Evolutionary conservation across 2,888 invertebrate genomes (phyloP), one percentile per base, ranked within the genome.

Genomic region (Melikaiella ostensackeni): DNA sequence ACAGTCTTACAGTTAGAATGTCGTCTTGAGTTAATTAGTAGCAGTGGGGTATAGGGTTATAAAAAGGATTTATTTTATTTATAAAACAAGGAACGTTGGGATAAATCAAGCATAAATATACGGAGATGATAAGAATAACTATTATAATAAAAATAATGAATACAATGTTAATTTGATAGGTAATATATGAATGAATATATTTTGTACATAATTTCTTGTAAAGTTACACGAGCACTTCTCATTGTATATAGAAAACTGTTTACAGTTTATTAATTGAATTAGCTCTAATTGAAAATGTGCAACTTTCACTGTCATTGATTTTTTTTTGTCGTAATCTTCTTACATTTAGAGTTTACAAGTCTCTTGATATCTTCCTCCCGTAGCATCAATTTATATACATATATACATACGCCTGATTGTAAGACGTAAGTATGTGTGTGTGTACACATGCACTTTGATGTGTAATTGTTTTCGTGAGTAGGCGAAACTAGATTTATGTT

Each of bases 171-270:
- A 89, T 89, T 90, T 90, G 87, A 90, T 89, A 88, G 86, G 86
- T 91, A 90, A 89, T 91, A 90, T 89, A 90, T 89, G 88, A 86
- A 90, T 87, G 85, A 88, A 89, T 90, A 90, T 91, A 90, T 90
- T 91, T 91, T 91, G 90, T 91, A 91, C 89, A 91, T 91, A 90
- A 90, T 88, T 89, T 90, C 90, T 90, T 88, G 89, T 90, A 89
- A 89, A 90, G 86, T 88, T 86, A 85, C 85, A 84, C 82, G 84
- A 86, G 85, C 86, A 89, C 85, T 85, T 84, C 86, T 84, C 86
- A 83, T 85, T 90, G 89, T 90, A 90, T 75, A 90, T 90, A 90
- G 85, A 85, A 82, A 88, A 86, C 85, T 87, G 88, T 88, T 88
- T 86, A 88, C 88, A 89, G n/a, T 61, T 89, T 70, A 89, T 90